phyloP scores from a whole-genome alignment of 2,888 invertebrate genomes.

The Tanytarsus gracilentus region DNA sequence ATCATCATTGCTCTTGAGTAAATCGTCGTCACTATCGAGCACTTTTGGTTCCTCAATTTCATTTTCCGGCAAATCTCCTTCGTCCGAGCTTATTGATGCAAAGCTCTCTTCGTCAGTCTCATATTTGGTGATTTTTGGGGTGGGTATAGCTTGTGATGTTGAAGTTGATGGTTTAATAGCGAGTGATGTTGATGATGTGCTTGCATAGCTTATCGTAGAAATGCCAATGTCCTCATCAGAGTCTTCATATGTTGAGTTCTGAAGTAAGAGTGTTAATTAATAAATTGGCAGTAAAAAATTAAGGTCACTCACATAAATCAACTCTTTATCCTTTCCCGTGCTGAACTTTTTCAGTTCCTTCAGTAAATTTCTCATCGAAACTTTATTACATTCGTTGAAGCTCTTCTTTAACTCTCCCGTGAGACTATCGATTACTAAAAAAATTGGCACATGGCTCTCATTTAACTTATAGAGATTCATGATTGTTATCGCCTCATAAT shows the following conservation, averaged over 20 bases:
- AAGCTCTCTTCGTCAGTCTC: too few species aligned
- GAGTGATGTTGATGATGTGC: background rate
- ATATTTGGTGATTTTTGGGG: too few species aligned
- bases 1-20: background rate
- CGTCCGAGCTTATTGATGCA: too few species aligned
- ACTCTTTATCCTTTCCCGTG: background rate
- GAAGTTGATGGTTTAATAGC: background rate
- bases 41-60: background rate
- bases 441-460: background rate
- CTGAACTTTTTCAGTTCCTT: constrained; percentile 10
- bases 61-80: background rate
- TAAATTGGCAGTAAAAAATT: background rate
- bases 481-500: constrained; percentile 7
- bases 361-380: background rate
- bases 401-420: constrained; percentile 18
- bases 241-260: constrained; percentile 5
- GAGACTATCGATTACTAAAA: constrained; percentile 8
- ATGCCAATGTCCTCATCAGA: background rate
- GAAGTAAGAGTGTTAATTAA: background rate
- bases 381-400: constrained; percentile 5
- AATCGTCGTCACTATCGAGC: background rate
- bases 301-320: constrained; percentile 8
- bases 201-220: background rate
- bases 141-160: background rate
- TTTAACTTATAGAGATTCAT: constrained; percentile 6